These are phyloP conservation scores for Galeruca laticollis DNA, from an alignment of 2,888 invertebrate species.

Conservation along the genomic window DNA sequence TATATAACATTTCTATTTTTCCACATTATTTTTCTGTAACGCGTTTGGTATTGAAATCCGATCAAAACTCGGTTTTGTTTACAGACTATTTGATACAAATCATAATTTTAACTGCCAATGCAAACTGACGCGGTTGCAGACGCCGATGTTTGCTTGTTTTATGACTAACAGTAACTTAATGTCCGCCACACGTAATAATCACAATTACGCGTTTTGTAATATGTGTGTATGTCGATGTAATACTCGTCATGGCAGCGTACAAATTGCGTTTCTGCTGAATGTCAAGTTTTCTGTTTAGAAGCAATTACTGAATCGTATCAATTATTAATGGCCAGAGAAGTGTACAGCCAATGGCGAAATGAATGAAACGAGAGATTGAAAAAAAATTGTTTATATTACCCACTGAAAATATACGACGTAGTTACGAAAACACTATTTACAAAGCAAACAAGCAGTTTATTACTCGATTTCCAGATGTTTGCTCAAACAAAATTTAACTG, in stretches of 20 bases:
- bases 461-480: neutral
- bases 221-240: neutral
- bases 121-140: neutral
- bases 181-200: neutral
- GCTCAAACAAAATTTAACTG: neutral
- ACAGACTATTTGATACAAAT: neutral
- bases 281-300: constrained; percentile 8
- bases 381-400: neutral
- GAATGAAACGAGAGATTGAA: constrained; percentile 2
- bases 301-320: neutral
- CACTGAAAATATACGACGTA: constrained; percentile 3
- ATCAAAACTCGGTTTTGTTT: neutral
- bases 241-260: constrained; percentile 1
- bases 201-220: constrained; percentile 19
- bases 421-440: neutral
- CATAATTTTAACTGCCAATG: neutral
- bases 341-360: neutral
- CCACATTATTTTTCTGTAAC: neutral
- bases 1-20: too few relatives aligned
- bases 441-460: neutral
- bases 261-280: constrained; percentile 8
- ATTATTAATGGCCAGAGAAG: neutral
- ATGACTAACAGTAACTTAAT: constrained; percentile 9
- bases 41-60: neutral
- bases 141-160: constrained; percentile 2